These are phyloP conservation scores for Ceraclea dissimilis DNA, from an alignment of 2,888 invertebrate species.

Conservation along the genomic window DNA sequence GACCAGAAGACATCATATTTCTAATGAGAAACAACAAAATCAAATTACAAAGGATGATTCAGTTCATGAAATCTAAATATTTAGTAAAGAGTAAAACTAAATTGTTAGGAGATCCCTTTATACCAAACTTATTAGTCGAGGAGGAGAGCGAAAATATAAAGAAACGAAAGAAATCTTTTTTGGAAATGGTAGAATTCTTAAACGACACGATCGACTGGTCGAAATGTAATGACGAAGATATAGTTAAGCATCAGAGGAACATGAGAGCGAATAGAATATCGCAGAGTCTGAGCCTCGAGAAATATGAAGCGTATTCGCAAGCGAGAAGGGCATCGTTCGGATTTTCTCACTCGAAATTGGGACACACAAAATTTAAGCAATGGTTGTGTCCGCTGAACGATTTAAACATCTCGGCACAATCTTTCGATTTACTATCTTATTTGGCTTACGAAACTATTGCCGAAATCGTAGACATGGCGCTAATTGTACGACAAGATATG, in stretches of 20 bases:
- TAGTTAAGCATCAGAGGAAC: conserved; percentile 50
- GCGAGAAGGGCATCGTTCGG: conserved; percentile 71
- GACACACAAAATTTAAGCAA: conserved; percentile 49
- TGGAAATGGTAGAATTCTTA: conserved; percentile 45
- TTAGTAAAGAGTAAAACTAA: conserved; percentile 37
- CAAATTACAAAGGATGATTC: conserved; percentile 67
- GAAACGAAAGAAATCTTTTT: conserved; percentile 41
- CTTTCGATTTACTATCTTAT: conserved; percentile 73
- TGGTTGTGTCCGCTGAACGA: conserved; percentile 60
- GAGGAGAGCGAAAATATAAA: conserved; percentile 47
- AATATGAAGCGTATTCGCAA: conserved; percentile 71
- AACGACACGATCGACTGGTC: conserved; percentile 51
- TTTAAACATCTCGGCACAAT: conserved; percentile 52
- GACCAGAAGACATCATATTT: conserved; percentile 66
- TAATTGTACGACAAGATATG: conserved; percentile 71
- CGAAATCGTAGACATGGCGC: conserved; percentile 76
- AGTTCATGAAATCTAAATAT: conserved; percentile 59
- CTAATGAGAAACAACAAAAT: conserved; percentile 74
- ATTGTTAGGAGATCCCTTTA: conserved; percentile 31
- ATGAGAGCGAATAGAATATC: conserved; percentile 43
- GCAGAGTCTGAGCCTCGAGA: conserved; percentile 46
- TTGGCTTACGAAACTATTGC: conserved; percentile 87
- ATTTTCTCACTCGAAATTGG: conserved; percentile 41
- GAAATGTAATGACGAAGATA: conserved; percentile 46
- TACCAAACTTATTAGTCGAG: conserved; percentile 38